Base-by-base conservation (phyloP, 2,797 vertebrate genomes). In the Lagocephalus sceleratus region DNA sequence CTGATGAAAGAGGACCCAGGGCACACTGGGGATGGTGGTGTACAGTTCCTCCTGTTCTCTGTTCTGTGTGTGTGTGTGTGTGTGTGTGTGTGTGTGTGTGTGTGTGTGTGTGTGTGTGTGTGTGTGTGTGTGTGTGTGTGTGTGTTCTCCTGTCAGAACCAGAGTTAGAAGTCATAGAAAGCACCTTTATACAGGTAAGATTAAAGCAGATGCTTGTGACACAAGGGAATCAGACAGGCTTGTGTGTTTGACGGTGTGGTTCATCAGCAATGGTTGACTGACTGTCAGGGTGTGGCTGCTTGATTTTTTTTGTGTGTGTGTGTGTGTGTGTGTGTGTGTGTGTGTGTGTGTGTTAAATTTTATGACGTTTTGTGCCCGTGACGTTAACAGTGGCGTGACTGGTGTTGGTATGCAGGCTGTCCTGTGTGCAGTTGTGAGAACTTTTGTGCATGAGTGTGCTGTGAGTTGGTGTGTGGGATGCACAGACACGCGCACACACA, bases 361-460 rank as follows among this genome's bases (percentile, higher is more conserved):
- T 67, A 65, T 1, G 48, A 42, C 51, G n/a, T n/a, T n/a, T n/a
- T n/a, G n/a, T n/a, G 61, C 68, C 66, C 77, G 71, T 85, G 85
- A 88, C 75, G 63, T 74, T 79, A 42, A 64, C 68, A 72, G 65
- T 74, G 59, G 80, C 81, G 83, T 81, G 82, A 85, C 76, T 71
- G 76, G 85, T 85, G 78, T 57, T 69, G 86, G 86, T 76, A 87
- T 88, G 84, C 65, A 21, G 80, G 79, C 66, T 20, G 62, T 55
- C 72, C 53, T 71, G 45, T 64, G 60, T 69, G 60, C 54, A 73
- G 61, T 49, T 62, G 70, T 73, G 76, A 85, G 81, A 84, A 87
- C 77, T 53, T 75, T 60, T 1, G 8, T 58, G 58, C 43, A 68
- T 77, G 66, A 70, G 43, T 54, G 42, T 66, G 48, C n/a, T 64